Conservation (phyloP, 2,888 invertebrate species). For the Drosophila testacea region DNA sequence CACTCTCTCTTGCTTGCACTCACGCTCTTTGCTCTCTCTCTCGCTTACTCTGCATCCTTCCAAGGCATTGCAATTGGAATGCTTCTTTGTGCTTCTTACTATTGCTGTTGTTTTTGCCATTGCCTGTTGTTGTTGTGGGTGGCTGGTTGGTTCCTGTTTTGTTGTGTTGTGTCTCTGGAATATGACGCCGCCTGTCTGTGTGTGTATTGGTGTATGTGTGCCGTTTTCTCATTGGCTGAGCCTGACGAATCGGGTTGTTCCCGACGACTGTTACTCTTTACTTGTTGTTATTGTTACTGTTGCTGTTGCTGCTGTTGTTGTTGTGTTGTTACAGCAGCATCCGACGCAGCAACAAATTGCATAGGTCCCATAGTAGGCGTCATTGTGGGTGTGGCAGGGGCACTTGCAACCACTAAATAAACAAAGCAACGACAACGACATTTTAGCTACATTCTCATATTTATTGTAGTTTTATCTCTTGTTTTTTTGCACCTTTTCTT, state of each 20-base stretch:
- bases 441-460: constrained; percentile 36
- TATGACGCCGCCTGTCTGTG: constrained; percentile 74
- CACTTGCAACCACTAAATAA: constrained; percentile 79
- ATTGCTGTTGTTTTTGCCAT: constrained; percentile 19
- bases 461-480: constrained; percentile 32
- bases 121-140: constrained; percentile 58
- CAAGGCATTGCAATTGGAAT: constrained; percentile 79
- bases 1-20: constrained; percentile 30
- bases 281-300: constrained; percentile 50
- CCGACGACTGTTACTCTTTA: constrained; percentile 34
- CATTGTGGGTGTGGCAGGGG: constrained; percentile 65
- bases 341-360: constrained; percentile 59
- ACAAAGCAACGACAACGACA: constrained; percentile 47
- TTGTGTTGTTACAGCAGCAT: constrained; percentile 52
- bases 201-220: constrained; percentile 54
- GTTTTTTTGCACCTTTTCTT: constrained; percentile 26
- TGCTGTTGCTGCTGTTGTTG: constrained; percentile 44
- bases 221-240: constrained; percentile 79
- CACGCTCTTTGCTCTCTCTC: constrained; percentile 20
- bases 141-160: constrained; percentile 77
- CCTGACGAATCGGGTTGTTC: constrained; percentile 73
- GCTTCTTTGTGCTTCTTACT: constrained; percentile 64
- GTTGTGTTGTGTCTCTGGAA: constrained; percentile 80
- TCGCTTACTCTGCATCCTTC: constrained; percentile 46
- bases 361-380: constrained; percentile 22